phyloP scores from a whole-genome alignment of 2,113 vertebrate species.

The Malurus elegans region DNA sequence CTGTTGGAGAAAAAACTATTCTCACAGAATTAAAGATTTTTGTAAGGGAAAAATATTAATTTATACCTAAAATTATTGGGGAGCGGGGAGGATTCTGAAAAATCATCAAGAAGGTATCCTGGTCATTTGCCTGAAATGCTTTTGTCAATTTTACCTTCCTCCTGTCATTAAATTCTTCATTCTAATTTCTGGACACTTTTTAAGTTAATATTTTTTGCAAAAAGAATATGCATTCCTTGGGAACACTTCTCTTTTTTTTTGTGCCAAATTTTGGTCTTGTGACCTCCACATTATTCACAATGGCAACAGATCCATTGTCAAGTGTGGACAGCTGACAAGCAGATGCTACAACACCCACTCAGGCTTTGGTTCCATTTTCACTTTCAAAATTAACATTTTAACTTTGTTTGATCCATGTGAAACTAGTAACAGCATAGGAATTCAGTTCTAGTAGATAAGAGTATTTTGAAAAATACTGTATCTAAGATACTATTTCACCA shows the following conservation, averaged over 20 bases:
- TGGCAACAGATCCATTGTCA: neutral
- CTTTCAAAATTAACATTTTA: neutral
- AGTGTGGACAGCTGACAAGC: neutral
- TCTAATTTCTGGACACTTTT: neutral
- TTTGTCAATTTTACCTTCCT: neutral
- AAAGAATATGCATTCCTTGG: neutral
- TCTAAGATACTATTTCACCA: neutral
- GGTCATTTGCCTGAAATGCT: neutral
- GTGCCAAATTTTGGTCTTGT: neutral
- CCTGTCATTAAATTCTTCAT: neutral
- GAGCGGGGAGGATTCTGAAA: neutral
- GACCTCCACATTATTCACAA: neutral
- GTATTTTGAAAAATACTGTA: neutral
- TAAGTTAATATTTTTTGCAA: neutral
- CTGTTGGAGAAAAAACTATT: neutral
- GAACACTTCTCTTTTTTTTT: neutral
- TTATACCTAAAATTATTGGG: neutral
- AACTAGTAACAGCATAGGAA: neutral
- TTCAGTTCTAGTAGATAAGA: neutral
- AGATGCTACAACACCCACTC: slow-evolving; percentile 1
- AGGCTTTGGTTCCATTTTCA: neutral
- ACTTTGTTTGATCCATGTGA: neutral
- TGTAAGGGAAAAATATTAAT: neutral
- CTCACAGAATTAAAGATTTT: neutral
- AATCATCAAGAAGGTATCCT: neutral